Evolutionary conservation across 2,888 invertebrate species (phyloP), one percentile per base, ranked within the genome.

Genomic region (Nemurella pictetii): DNA sequence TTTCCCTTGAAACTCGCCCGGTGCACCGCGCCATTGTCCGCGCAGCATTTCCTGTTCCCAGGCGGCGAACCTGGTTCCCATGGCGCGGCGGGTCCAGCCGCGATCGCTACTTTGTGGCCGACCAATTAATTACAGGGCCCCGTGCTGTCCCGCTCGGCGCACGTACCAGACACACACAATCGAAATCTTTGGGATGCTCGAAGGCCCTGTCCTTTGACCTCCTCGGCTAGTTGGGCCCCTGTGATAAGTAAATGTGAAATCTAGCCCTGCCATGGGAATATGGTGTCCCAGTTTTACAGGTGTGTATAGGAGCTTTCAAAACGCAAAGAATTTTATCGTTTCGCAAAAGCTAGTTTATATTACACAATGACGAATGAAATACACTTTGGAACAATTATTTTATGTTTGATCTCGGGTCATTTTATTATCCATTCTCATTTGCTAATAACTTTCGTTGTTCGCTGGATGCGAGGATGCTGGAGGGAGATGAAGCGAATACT

Each of bases 361-460:
- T 75, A n/a, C 75, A 75, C 75, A 75, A 75, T 27, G 75, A 75
- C 9, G 75, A 75, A 75, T 75, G 26, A 55, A 55, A 55, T 55
- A 20, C 55, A 55, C 55, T 20, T 55, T 55, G 55, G 55, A 55
- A 75, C 75, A 75, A 75, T 75, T 28, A 75, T 75, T 75, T 28
- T 26, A 27, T 27, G 7, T 27, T 27, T 75, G 75, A 75, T 75
- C 75, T 75, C 27, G 75, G 75, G 75, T 75, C 75, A 28, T 75
- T 75, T 75, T 75, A 75, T 80, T 35, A 80, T 80, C 32, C 80
- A 80, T 35, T 80, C 36, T 20, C 27, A 32, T 26, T 80, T 36
- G n/a, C 25, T 35, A 80, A 35, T 80, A 80, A 80, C 80, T 80
- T 80, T 80, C 80, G 80, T 80, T 35, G 80, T 30, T 80, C 20